phyloP scores from a whole-genome alignment of 1,140 invertebrate genomes.

The Fopius arisanus region DNA sequence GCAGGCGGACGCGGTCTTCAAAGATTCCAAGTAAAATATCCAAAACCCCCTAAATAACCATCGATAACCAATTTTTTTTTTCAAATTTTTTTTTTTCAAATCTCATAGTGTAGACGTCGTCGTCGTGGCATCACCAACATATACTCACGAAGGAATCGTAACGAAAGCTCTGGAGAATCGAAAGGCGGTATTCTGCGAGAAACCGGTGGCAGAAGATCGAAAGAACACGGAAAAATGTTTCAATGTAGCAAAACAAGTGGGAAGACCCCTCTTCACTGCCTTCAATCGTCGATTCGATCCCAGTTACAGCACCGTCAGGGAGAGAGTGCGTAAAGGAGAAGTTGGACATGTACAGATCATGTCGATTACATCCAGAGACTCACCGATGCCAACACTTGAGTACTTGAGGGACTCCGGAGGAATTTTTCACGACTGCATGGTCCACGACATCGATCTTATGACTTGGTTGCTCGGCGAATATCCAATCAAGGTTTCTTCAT shows the following conservation, averaged over 20 bases:
- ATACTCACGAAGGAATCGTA: constrained; percentile 70
- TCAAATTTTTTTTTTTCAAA: constrained; percentile 24
- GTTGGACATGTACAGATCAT: constrained; percentile 72
- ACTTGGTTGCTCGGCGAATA: constrained; percentile 71
- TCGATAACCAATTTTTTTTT: not conserved
- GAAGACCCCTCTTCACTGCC: constrained; percentile 70
- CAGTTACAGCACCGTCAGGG: constrained; percentile 64
- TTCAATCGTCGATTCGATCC: constrained; percentile 78
- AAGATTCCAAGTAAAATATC: constrained; percentile 69
- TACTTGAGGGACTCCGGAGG: constrained; percentile 74
- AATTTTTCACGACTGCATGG: constrained; percentile 77
- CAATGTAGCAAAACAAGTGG: constrained; percentile 66
- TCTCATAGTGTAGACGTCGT: constrained; percentile 66
- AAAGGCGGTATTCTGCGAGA: constrained; percentile 77
- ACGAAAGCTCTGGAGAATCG: constrained; percentile 67
- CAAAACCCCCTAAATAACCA: no score
- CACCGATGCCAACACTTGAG: constrained; percentile 69
- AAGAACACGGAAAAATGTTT: constrained; percentile 69
- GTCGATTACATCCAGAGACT: constrained; percentile 71
- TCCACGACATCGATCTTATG: constrained; percentile 75
- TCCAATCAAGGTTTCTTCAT: constrained; percentile 59
- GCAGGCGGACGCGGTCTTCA: constrained; percentile 64
- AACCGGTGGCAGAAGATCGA: constrained; percentile 71
- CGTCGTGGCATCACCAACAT: constrained; percentile 70
- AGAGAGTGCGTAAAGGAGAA: constrained; percentile 66